phyloP scores from a whole-genome alignment of 2,888 invertebrate species.

The Ceriagrion tenellum region DNA sequence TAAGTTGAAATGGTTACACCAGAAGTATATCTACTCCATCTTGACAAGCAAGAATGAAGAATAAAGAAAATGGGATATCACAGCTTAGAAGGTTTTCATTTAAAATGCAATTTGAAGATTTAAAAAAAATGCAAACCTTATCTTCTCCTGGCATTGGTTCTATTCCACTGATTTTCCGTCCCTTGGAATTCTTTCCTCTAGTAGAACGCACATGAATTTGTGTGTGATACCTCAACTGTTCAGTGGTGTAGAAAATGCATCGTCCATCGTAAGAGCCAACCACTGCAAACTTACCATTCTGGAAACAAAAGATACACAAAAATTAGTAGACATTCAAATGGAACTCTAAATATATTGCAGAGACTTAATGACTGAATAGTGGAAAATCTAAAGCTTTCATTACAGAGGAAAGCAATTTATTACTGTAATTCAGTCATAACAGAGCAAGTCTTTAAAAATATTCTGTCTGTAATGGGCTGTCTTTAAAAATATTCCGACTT shows the following conservation, averaged over 20 bases:
- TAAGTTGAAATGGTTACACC: background rate
- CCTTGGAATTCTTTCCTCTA: slow-evolving; percentile 96
- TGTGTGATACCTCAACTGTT: slow-evolving; percentile 98
- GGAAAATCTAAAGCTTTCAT: no score
- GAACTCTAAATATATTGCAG: no score
- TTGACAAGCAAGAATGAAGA: background rate
- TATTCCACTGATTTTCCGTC: slow-evolving; percentile 97
- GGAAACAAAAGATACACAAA: slow-evolving; percentile 75
- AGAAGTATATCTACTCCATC: background rate
- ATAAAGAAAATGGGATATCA: background rate
- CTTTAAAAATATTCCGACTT: no score
- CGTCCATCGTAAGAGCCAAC: slow-evolving; percentile 99
- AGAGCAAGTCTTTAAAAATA: no score
- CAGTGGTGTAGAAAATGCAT: slow-evolving; percentile 98
- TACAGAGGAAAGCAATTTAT: no score
- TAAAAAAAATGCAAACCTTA: slow-evolving; percentile 79
- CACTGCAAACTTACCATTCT: slow-evolving; percentile 98
- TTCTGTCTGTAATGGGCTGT: no score
- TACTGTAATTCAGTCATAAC: no score
- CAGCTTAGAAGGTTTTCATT: no score
- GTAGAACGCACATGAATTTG: slow-evolving; percentile 98
- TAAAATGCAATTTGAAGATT: background rate
- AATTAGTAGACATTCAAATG: background rate
- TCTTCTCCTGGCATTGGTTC: slow-evolving; percentile 98
- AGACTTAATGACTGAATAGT: no score